Conservation (phyloP, 2,888 invertebrate genomes). For the Tetropium fuscum region DNA sequence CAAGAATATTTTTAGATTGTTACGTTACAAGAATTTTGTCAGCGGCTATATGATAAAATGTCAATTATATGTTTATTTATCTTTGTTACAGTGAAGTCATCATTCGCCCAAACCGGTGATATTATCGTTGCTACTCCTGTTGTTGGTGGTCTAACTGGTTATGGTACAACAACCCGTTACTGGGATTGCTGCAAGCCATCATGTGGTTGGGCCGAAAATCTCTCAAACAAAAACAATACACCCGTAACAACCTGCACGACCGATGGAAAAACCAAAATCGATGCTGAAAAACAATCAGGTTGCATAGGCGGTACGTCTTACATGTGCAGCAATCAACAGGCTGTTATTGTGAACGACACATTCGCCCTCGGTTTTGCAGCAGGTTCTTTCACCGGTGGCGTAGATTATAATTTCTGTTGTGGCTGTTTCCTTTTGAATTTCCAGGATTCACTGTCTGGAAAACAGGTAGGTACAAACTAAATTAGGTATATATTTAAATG, state of each 20-base stretch:
- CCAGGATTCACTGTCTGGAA: not conserved
- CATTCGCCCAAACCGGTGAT: too few species aligned
- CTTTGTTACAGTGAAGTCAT: too few species aligned
- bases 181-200: conserved; percentile 42
- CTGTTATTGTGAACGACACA: not conserved
- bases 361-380: conserved; percentile 14
- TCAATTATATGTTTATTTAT: too few species aligned
- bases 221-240: conserved; percentile 19
- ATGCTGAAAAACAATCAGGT: conserved; percentile 10
- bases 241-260: conserved; percentile 32
- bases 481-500: not conserved
- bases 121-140: not conserved
- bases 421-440: conserved; percentile 8
- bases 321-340: conserved; percentile 37
- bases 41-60: too few species aligned
- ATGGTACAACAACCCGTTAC: conserved; percentile 38
- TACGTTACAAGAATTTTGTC: too few species aligned
- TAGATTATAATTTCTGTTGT: conserved; percentile 13
- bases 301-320: conserved; percentile 31
- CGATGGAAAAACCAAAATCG: conserved; percentile 29
- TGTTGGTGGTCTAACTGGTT: conserved; percentile 28
- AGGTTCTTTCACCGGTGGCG: conserved; percentile 28
- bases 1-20: too few species aligned
- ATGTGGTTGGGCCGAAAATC: conserved; percentile 35
- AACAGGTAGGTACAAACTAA: conserved; percentile 5